phyloP scores from a whole-genome alignment of 2,113 vertebrate species.

The Etheostoma cragini region DNA sequence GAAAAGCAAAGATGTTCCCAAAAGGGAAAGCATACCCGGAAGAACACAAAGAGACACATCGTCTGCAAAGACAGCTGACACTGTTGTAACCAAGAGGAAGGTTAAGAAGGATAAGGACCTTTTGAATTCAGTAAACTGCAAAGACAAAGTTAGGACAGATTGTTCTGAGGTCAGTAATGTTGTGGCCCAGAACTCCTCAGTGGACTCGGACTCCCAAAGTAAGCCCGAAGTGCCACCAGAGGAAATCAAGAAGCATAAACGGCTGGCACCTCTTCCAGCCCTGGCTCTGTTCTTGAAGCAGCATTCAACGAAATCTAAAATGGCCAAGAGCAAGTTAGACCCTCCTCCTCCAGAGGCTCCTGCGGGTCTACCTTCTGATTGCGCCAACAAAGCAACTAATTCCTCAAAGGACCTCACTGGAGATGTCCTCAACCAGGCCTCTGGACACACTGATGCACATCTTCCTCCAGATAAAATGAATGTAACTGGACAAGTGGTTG shows the following conservation, averaged over 20 bases:
- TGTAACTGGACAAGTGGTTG: background rate
- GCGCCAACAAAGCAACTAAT: background rate
- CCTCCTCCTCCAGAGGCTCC: background rate
- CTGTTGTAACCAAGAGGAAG: background rate
- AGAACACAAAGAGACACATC: background rate
- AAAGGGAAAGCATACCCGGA: background rate
- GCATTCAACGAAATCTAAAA: constrained; percentile 75
- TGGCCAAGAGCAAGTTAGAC: constrained; percentile 36
- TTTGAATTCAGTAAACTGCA: constrained; percentile 10
- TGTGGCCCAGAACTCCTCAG: constrained; percentile 2
- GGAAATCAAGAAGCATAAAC: constrained; percentile 57
- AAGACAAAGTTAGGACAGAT: background rate
- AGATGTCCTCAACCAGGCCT: background rate
- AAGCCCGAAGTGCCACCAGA: constrained; percentile 12
- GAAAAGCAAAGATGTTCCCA: background rate
- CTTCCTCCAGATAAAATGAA: background rate
- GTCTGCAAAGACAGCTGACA: background rate
- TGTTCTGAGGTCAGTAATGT: background rate
- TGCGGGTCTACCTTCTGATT: background rate
- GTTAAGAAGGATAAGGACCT: background rate
- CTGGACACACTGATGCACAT: background rate
- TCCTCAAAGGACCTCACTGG: background rate
- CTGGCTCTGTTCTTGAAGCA: constrained; percentile 82
- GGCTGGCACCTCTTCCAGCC: constrained; percentile 73
- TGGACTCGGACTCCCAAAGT: background rate